Base-by-base conservation (phyloP, 2,797 vertebrate species). In the Spinus olivaceus region DNA sequence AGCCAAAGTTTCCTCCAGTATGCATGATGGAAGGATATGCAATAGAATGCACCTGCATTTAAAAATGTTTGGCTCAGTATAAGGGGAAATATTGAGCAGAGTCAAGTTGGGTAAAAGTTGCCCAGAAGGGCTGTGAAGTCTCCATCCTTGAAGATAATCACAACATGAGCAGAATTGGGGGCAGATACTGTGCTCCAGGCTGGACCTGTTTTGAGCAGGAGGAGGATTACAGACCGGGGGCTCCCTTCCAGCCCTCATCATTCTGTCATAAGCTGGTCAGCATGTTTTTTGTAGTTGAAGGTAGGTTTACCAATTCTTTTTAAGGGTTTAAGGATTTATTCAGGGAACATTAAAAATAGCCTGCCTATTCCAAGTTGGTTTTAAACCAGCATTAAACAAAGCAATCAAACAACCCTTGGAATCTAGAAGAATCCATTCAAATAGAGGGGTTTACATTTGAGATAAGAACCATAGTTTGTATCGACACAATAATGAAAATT, bases 141-240 rank as follows among this genome's bases (percentile, higher is more conserved):
- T 22, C n/a, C 20, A 33, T 25, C 41, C 6, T 24, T 65, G 33
- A 13, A 78, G 32, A 56, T 56, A 66, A 46, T 49, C 12, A 79
- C 22, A 50, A 59, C 0, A 1, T 10, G 28, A 59, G 12, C 35
- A 70, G 37, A 73, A 86, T 0, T 46, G 32, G 18, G 18, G 6
- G 10, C 5, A 14, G 24, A 59, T 24, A 39, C 23, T 50, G 16
- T 66, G 28, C 50, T 87, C 47, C 33, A 49, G 6, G 3, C 28
- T 72, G 27, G n/a, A 79, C 21, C 25, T 32, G 5, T 42, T 83
- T 50, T 12, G 35, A 74, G 50, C 27, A 80, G 27, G 4, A 79
- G 6, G 17, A 14, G 8, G 9, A 42, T 33, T 56, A 56, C 19
- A 51, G 27, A 90, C 15, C 9, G n/a, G 14, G 3, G 20, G 14